Evolutionary conservation across 2,797 vertebrate species (phyloP).

Genomic region (Glyptemys insculpta): DNA sequence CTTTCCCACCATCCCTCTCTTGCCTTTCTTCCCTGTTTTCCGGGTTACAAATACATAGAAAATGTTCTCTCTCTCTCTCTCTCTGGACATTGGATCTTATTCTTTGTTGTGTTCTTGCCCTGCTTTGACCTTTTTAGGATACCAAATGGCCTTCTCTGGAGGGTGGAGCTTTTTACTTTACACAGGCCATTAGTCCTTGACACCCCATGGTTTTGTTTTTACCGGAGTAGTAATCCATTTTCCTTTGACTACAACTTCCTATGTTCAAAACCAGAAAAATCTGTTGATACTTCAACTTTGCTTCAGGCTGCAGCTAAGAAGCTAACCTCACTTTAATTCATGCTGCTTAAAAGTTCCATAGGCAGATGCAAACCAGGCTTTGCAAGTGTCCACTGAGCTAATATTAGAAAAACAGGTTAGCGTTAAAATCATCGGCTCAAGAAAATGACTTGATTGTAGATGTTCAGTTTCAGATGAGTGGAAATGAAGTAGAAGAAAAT

Average conservation of each 20-base stretch:
- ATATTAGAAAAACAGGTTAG: background rate
- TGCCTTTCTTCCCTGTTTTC: background rate
- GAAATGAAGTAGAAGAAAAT: constrained; percentile 64
- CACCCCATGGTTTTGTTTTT: background rate
- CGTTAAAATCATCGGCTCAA: background rate
- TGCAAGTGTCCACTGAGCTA: background rate
- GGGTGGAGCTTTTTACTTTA: background rate
- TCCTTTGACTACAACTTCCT: background rate
- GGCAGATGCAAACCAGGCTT: background rate
- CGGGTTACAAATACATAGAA: background rate
- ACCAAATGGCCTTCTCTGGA: background rate
- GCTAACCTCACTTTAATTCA: constrained; percentile 15
- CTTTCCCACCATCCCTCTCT: background rate
- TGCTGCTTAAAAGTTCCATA: constrained; percentile 9
- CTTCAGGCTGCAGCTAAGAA: background rate
- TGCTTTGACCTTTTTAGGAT: background rate
- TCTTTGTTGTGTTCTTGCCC: background rate
- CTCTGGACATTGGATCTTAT: background rate
- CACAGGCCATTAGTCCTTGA: background rate
- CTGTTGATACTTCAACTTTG: constrained; percentile 1
- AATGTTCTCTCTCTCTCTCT: background rate
- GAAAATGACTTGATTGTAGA: background rate
- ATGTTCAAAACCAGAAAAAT: background rate
- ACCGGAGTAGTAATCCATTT: background rate
- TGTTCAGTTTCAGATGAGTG: constrained; percentile 40